phyloP scores from a whole-genome alignment of 2,888 invertebrate genomes.

The Junonia oenone region DNA sequence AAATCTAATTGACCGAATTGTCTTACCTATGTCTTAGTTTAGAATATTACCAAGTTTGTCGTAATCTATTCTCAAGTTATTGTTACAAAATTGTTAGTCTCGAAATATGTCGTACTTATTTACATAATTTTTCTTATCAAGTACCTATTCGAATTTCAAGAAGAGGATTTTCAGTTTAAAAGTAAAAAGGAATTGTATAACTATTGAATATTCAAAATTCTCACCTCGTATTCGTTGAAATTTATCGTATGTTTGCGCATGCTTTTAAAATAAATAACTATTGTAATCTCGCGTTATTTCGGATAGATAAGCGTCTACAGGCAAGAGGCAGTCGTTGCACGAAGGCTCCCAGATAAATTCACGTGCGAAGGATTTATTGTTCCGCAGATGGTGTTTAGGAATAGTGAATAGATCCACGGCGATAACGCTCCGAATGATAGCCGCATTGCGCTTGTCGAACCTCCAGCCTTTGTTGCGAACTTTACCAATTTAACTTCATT shows the following conservation, averaged over 20 bases:
- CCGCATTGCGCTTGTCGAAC: slow-evolving; percentile 19
- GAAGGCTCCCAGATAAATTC: slow-evolving; percentile 22
- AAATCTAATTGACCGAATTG: slow-evolving; percentile 3
- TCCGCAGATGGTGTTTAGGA: slow-evolving; percentile 24
- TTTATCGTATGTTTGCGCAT: not conserved
- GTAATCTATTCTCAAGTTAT: no score
- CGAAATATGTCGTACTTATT: not conserved
- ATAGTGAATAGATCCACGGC: slow-evolving; percentile 26
- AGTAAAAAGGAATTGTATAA: not conserved
- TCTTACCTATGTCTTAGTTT: not conserved
- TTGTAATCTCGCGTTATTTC: slow-evolving; percentile 11
- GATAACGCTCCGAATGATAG: slow-evolving; percentile 22
- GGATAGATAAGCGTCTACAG: slow-evolving; percentile 9
- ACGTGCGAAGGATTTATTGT: slow-evolving; percentile 27
- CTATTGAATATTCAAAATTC: not conserved
- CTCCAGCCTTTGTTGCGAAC: not conserved
- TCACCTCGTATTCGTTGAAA: not conserved
- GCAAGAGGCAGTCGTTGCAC: slow-evolving; percentile 15
- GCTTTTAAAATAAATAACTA: slow-evolving; percentile 17
- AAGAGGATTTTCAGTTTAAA: not conserved
- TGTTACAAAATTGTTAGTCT: no score
- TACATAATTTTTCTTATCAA: not conserved
- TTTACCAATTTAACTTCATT: slow-evolving; percentile 12
- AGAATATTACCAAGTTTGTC: not conserved
- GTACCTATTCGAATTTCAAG: not conserved